Evolutionary conservation across 2,888 invertebrate species (phyloP).

Genomic region (Plebejus anna): DNA sequence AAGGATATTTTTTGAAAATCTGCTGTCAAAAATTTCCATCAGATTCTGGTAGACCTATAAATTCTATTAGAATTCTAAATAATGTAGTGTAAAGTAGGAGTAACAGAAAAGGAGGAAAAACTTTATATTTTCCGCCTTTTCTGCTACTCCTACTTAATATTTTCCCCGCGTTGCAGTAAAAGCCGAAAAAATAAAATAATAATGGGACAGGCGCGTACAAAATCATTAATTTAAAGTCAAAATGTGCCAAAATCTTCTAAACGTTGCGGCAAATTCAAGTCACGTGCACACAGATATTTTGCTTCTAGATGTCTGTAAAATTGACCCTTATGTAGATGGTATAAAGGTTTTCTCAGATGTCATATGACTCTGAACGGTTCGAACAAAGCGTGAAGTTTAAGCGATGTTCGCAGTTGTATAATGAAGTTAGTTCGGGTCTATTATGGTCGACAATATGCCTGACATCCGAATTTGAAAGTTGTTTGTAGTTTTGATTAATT

Average conservation of each 20-base stretch:
- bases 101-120: no score
- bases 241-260: conserved; percentile 20
- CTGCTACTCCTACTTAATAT: neutral
- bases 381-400: conserved; percentile 45
- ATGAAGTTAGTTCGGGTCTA: conserved; percentile 50
- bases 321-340: neutral
- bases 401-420: conserved; percentile 47
- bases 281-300: conserved; percentile 20
- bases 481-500: conserved; percentile 13
- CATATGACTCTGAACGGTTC: neutral
- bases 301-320: neutral
- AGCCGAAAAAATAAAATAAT: neutral
- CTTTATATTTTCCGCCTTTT: neutral
- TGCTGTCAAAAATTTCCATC: no score
- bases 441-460: conserved; percentile 34
- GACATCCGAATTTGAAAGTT: conserved; percentile 25
- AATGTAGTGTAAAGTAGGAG: no score
- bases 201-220: conserved; percentile 16
- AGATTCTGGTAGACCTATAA: no score
- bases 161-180: neutral
- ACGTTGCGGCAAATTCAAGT: conserved; percentile 27
- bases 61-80: no score
- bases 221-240: conserved; percentile 18
- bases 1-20: no score
- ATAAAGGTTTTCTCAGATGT: neutral